Evolutionary conservation across 2,888 invertebrate species (phyloP).

Genomic region (Drosophila anomalipes): DNA sequence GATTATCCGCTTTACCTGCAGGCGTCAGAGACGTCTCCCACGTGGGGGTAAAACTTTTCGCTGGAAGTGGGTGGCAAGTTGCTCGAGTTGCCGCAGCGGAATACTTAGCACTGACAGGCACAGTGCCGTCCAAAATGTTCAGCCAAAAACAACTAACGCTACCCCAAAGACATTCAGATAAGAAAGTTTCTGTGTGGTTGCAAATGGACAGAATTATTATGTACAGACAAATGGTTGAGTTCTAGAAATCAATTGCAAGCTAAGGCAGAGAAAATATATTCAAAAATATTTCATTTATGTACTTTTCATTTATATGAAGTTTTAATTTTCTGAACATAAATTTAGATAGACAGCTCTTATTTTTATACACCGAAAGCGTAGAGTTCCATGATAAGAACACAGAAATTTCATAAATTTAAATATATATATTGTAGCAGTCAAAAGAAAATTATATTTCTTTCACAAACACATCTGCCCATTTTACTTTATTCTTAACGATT

Average conservation of each 20-base stretch:
- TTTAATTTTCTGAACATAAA: neutral
- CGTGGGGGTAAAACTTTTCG: constrained; percentile 34
- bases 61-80: constrained; percentile 28
- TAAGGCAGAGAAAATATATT: neutral
- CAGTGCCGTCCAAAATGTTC: constrained; percentile 4
- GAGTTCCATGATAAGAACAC: no score
- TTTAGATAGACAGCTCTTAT: neutral
- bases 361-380: no score
- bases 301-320: neutral
- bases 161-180: constrained; percentile 12
- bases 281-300: neutral
- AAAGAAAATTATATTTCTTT: neutral
- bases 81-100: constrained; percentile 18
- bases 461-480: neutral
- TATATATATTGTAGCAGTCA: neutral
- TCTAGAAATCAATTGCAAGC: constrained; percentile 27
- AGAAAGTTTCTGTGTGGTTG: constrained; percentile 23
- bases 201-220: neutral
- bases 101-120: constrained; percentile 10
- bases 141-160: constrained; percentile 16
- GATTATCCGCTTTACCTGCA: constrained; percentile 67
- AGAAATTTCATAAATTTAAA: neutral
- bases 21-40: constrained; percentile 33
- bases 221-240: constrained; percentile 16
- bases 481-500: neutral